phyloP scores from a whole-genome alignment of 2,888 invertebrate species.

The Fragum sueziense region DNA sequence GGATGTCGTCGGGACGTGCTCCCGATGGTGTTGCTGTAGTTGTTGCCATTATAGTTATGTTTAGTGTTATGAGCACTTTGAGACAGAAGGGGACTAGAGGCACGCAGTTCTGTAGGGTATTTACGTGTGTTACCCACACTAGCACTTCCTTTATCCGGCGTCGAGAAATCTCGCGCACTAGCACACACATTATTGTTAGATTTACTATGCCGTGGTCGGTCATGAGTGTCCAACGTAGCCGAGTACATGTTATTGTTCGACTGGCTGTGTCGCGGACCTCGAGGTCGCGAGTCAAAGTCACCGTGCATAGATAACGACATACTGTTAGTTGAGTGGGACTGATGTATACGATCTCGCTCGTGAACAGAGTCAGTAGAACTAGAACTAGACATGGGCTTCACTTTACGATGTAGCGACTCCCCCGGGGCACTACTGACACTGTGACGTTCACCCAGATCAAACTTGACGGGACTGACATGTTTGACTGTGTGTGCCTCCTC shows the following conservation, averaged over 20 bases:
- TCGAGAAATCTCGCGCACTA: conserved; percentile 35
- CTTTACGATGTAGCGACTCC: conserved; percentile 70
- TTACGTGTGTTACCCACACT: conserved; percentile 36
- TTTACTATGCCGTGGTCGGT: conserved; percentile 36
- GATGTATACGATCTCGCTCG: conserved; percentile 53
- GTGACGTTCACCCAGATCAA: conserved; percentile 43
- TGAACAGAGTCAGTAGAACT: conserved; percentile 71
- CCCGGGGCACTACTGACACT: conserved; percentile 39
- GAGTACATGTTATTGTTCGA: conserved; percentile 57
- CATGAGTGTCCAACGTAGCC: conserved; percentile 39
- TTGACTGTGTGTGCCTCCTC: conserved; percentile 70
- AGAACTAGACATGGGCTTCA: conserved; percentile 70
- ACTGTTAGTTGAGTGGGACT: conserved; percentile 49
- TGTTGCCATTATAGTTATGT: conserved; percentile 24
- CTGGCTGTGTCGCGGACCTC: conserved; percentile 43
- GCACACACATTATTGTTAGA: conserved; percentile 55
- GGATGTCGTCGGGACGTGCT: conserved; percentile 65
- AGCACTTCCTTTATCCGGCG: conserved; percentile 10
- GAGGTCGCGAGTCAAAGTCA: conserved; percentile 1
- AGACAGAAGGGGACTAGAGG: conserved; percentile 59
- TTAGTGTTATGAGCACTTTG: conserved; percentile 40
- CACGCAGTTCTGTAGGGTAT: conserved; percentile 44
- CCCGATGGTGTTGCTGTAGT: conserved; percentile 61
- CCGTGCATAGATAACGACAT: conserved; percentile 36
- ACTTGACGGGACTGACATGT: conserved; percentile 67